Evolutionary conservation across 2,797 vertebrate species (phyloP).

Genomic region (Anableps anableps): DNA sequence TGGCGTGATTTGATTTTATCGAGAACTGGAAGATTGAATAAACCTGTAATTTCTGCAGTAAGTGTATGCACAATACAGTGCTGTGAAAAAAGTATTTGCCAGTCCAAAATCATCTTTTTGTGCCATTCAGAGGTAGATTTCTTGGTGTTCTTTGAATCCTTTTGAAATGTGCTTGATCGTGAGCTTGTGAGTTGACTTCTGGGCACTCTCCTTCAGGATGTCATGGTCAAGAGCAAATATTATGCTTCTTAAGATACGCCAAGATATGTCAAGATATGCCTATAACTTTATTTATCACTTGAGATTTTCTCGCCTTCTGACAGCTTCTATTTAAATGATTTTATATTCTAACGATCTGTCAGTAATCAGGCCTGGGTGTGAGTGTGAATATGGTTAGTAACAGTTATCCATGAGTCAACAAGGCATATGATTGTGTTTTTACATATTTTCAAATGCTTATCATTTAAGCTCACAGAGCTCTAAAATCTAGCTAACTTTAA

Average conservation of each 20-base stretch:
- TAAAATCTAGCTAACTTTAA: too few relatives aligned
- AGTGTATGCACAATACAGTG: background rate
- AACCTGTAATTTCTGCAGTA: background rate
- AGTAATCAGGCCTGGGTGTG: background rate
- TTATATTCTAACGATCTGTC: background rate
- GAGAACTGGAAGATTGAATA: background rate
- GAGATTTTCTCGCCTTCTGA: background rate
- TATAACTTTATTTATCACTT: background rate
- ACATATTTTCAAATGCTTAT: background rate
- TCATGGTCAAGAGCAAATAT: background rate
- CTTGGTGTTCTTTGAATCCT: background rate
- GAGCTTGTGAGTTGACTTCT: background rate
- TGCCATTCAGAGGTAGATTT: background rate
- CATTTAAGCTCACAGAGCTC: background rate
- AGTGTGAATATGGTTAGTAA: background rate
- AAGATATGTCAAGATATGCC: background rate
- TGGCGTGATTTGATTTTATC: background rate
- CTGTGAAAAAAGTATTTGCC: background rate
- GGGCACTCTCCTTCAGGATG: background rate
- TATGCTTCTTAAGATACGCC: background rate
- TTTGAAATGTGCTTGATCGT: background rate
- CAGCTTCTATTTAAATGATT: background rate
- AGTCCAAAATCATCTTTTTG: background rate
- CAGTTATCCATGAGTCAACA: background rate
- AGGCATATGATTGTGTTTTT: background rate